These are phyloP conservation scores for Tychaedon coryphoeus DNA, from an alignment of 2,113 vertebrate genomes.

Conservation along the genomic window DNA sequence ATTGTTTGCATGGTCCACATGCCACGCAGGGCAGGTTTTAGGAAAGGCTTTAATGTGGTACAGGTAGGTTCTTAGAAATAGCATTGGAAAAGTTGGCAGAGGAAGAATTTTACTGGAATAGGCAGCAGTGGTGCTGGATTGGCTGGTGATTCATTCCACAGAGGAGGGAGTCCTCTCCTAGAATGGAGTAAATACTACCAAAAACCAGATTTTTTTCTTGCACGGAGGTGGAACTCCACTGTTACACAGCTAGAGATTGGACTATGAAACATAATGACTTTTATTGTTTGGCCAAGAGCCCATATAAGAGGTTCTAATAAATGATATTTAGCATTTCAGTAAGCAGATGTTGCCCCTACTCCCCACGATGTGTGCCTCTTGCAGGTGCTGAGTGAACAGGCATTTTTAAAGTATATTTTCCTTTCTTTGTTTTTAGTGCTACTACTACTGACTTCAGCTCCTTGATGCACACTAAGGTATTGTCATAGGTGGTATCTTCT, in stretches of 20 bases:
- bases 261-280: not conserved
- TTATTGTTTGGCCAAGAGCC: not conserved
- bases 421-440: constrained; percentile 67
- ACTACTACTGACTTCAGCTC: constrained; percentile 75
- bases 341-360: not conserved
- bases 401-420: constrained; percentile 3
- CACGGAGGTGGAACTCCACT: not conserved
- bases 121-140: not conserved
- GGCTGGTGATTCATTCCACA: not conserved
- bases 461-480: constrained; percentile 82
- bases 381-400: not conserved
- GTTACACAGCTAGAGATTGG: not conserved
- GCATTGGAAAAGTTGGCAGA: not conserved
- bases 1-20: not conserved
- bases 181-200: not conserved
- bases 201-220: not conserved
- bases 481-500: not conserved
- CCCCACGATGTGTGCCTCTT: not conserved
- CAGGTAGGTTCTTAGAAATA: not conserved
- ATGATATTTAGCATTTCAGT: not conserved
- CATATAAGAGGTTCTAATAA: not conserved
- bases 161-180: not conserved
- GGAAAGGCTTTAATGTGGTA: not conserved
- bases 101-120: not conserved
- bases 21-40: not conserved